Conservation (phyloP, 2,888 invertebrate genomes). For the Pristionchus exspectatus region DNA sequence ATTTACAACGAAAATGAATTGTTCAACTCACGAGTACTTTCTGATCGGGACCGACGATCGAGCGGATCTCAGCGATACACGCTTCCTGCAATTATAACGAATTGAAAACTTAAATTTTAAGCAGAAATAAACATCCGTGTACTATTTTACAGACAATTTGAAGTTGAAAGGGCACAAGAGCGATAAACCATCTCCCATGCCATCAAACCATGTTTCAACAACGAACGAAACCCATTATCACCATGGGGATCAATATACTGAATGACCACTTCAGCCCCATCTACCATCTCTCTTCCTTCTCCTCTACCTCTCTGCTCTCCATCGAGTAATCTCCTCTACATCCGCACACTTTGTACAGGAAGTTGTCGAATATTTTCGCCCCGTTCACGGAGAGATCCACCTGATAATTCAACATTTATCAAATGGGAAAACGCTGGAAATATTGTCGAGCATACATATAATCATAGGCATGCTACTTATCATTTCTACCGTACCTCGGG, state of each 20-base stretch:
- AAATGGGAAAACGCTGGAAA: too few species aligned
- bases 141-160: not conserved
- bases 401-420: not conserved
- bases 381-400: constrained; percentile 58
- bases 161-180: not conserved
- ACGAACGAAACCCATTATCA: too few species aligned
- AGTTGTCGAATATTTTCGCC: constrained; percentile 90
- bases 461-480: too few species aligned
- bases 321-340: constrained; percentile 80
- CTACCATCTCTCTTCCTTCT: not conserved
- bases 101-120: not conserved
- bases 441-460: too few species aligned
- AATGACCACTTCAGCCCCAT: not conserved
- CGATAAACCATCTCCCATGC: too few species aligned
- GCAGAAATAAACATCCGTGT: not conserved
- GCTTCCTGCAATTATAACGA: constrained; percentile 87
- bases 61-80: constrained; percentile 93
- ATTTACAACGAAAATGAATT: too few species aligned
- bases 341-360: constrained; percentile 92
- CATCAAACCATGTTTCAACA: too few species aligned
- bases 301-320: constrained; percentile 56
- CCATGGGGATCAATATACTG: not conserved
- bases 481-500: constrained; percentile 87
- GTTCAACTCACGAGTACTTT: constrained; percentile 89
- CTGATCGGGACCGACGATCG: constrained; percentile 88